A percentile compares a stretch with the other conserved stretches of the same genome.
Evolutionary conservation across 1,140 invertebrate genomes (phyloP).

Genomic region (Plectus sambesii): DNA sequence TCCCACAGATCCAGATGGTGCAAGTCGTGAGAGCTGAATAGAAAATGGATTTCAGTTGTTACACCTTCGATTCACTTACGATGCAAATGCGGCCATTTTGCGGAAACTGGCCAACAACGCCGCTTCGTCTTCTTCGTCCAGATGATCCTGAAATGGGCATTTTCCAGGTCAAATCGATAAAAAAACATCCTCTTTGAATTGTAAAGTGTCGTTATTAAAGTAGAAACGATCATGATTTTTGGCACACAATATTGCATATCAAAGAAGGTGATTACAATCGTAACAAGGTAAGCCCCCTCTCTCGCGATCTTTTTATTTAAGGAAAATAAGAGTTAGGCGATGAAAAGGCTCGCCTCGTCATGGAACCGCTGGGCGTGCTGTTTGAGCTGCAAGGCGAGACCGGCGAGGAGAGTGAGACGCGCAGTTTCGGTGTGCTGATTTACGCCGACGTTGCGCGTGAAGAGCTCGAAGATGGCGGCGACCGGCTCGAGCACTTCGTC

Average conservation of each 20-base stretch:
- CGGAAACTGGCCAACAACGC: conserved; percentile 74
- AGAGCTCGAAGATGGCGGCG: conserved; percentile 24
- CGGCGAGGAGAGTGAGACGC: conserved; percentile 28
- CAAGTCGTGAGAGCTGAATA: conserved; percentile 69
- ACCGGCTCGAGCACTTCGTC: conserved; percentile 58
- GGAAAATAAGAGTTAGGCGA: too few species aligned
- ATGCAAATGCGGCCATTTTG: conserved; percentile 79
- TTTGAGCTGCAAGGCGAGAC: conserved; percentile 22
- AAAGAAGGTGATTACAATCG: too few species aligned
- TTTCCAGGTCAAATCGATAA: too few species aligned
- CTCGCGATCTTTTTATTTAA: too few species aligned
- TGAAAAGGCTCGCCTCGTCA: conserved; percentile 11
- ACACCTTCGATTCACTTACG: conserved; percentile 22
- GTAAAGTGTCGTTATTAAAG: not conserved
- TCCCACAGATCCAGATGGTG: conserved; percentile 48
- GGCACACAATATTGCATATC: not conserved
- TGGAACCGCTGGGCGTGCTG: conserved; percentile 11
- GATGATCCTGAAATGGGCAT: too few species aligned
- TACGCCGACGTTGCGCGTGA: conserved; percentile 20
- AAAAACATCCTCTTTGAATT: conserved; percentile 5
- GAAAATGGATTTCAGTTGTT: conserved; percentile 13
- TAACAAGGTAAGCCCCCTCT: too few species aligned
- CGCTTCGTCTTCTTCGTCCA: conserved; percentile 90
- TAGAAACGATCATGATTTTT: not conserved
- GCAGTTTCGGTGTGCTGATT: conserved; percentile 25